These are phyloP conservation scores for Epinotia bilunana DNA, from an alignment of 2,888 invertebrate species.

Conservation along the genomic window DNA sequence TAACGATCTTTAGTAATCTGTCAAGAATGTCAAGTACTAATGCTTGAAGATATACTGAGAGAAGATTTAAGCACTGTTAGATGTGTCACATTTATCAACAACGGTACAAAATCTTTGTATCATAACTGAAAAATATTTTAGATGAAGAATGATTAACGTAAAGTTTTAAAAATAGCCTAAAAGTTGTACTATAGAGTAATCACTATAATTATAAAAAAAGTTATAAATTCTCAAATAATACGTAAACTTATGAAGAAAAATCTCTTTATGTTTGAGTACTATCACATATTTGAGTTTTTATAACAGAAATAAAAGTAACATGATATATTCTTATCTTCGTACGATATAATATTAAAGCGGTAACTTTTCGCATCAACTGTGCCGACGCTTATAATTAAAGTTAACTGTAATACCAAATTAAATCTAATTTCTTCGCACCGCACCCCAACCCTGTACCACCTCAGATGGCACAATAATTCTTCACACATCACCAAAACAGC, in stretches of 20 bases:
- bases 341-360: neutral
- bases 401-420: neutral
- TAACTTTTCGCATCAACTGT: neutral
- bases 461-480: neutral
- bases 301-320: neutral
- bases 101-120: neutral
- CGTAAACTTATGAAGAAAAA: neutral
- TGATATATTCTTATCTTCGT: neutral
- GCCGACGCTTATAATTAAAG: neutral
- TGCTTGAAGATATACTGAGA: neutral
- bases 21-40: neutral
- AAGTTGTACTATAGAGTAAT: neutral
- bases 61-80: neutral
- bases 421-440: neutral
- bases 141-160: neutral
- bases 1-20: too few species aligned
- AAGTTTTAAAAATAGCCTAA: neutral
- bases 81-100: neutral
- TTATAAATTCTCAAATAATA: slow-evolving; percentile 8
- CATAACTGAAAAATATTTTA: neutral
- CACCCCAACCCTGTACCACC: neutral
- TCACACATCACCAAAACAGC: neutral
- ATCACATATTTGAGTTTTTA: neutral
- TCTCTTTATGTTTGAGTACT: neutral
- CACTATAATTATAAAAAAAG: neutral